These are phyloP conservation scores for Drosophila acutilabella DNA, from an alignment of 2,888 invertebrate species.

Conservation along the genomic window DNA sequence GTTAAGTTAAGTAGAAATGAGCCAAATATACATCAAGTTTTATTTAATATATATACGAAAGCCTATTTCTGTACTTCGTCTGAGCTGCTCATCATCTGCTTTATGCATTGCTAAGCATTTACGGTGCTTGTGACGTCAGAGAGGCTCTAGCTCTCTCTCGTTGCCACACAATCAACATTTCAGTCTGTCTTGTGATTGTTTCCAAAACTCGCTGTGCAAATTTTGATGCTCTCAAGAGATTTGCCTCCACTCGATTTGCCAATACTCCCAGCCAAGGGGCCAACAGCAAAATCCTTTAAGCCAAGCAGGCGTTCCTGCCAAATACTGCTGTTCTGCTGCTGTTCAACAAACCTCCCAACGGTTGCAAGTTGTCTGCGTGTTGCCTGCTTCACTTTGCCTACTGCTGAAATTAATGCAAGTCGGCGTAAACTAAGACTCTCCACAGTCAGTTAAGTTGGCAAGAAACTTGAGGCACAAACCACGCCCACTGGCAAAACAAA, in stretches of 20 bases:
- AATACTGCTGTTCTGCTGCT: conserved; percentile 25
- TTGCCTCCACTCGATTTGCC: conserved; percentile 32
- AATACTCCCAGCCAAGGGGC: conserved; percentile 3
- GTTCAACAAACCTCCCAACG: conserved; percentile 41
- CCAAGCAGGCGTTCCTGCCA: conserved; percentile 26
- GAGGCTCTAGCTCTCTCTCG: neutral
- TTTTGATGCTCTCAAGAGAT: conserved; percentile 5
- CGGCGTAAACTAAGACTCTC: conserved; percentile 20
- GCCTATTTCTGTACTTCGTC: neutral
- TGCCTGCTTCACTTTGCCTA: conserved; percentile 5
- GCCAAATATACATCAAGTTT: too few relatives aligned
- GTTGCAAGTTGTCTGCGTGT: conserved; percentile 37
- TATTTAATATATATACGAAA: neutral
- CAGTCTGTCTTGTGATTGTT: conserved; percentile 4
- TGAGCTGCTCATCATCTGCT: conserved; percentile 7
- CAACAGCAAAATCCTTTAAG: conserved; percentile 37
- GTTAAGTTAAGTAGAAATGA: too few relatives aligned
- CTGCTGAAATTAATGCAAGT: conserved; percentile 46
- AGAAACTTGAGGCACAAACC: conserved; percentile 1
- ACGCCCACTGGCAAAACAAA: conserved; percentile 48
- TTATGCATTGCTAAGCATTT: conserved; percentile 1
- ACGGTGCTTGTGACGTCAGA: neutral
- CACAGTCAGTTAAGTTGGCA: conserved; percentile 26
- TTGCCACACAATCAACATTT: neutral
- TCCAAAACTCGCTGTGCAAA: conserved; percentile 22